Evolutionary conservation across 2,888 invertebrate genomes (phyloP).

Genomic region (Synergus gifuensis): DNA sequence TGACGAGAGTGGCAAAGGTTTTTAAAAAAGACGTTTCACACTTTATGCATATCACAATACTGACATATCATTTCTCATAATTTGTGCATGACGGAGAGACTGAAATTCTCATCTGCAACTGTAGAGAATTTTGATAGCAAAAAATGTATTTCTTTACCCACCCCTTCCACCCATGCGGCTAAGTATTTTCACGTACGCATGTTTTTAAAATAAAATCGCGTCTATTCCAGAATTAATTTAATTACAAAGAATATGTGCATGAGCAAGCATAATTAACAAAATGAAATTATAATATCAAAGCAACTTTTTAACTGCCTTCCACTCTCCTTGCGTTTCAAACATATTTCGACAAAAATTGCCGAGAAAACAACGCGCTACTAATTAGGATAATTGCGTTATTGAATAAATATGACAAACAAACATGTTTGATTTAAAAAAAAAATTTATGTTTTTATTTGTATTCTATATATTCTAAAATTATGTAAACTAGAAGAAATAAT

Average conservation of each 20-base stretch:
- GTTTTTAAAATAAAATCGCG: neutral
- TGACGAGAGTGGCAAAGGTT: conserved; percentile 15
- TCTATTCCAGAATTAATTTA: neutral
- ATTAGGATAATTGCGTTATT: conserved; percentile 5
- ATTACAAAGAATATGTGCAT: conserved; percentile 2
- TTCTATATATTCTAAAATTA: no score
- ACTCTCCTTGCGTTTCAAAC: neutral
- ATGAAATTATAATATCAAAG: conserved; percentile 34
- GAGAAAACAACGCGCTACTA: neutral
- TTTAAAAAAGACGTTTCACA: conserved; percentile 7
- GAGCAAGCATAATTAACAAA: conserved; percentile 12
- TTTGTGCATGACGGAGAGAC: neutral
- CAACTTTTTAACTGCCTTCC: neutral
- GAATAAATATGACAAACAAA: conserved; percentile 2
- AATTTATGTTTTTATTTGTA: neutral
- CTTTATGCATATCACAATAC: neutral
- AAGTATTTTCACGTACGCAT: neutral
- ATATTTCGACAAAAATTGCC: neutral
- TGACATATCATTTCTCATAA: conserved; percentile 22
- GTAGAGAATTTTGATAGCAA: neutral
- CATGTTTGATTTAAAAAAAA: neutral
- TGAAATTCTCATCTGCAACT: neutral
- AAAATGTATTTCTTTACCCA: neutral
- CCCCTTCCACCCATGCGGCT: neutral
- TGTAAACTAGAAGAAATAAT: neutral